Percentiles rank a stretch among this genome's conserved stretches.
Conservation (phyloP, 2,113 vertebrate genomes). For the Pimephales promelas region DNA sequence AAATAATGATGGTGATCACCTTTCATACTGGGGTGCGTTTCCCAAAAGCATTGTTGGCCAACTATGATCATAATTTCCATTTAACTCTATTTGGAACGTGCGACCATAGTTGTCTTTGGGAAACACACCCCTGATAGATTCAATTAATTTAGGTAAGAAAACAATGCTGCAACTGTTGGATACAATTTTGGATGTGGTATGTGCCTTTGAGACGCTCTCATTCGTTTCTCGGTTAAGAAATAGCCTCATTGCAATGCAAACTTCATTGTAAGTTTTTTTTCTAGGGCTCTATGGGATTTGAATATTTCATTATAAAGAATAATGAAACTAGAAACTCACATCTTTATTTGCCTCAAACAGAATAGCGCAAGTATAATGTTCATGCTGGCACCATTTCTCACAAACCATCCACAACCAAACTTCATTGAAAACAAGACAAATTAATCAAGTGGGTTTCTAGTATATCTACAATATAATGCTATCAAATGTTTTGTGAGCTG, state of each 20-base stretch:
- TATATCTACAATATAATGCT: not conserved
- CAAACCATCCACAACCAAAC: slow-evolving; percentile 44
- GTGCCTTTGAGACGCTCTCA: slow-evolving; percentile 19
- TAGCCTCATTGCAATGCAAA: slow-evolving; percentile 60
- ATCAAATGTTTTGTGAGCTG: slow-evolving; percentile 8
- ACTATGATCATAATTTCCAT: too few species aligned
- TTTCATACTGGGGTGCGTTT: not conserved
- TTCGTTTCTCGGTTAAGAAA: slow-evolving; percentile 45
- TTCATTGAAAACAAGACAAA: slow-evolving; percentile 55
- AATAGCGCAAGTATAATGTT: slow-evolving; percentile 65
- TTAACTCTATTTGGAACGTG: too few species aligned
- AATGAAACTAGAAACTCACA: slow-evolving; percentile 64
- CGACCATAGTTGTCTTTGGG: too few species aligned
- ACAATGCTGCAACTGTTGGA: not conserved
- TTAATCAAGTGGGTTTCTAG: slow-evolving; percentile 54
- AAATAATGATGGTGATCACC: slow-evolving; percentile 2
- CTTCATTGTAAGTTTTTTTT: slow-evolving; percentile 67
- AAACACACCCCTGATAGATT: not conserved
- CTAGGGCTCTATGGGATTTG: slow-evolving; percentile 60
- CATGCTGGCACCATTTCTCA: slow-evolving; percentile 61
- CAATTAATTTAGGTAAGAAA: not conserved
- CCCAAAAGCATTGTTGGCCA: too few species aligned
- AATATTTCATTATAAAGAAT: slow-evolving; percentile 76
- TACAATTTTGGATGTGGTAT: slow-evolving; percentile 4
- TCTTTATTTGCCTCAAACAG: slow-evolving; percentile 74